A percentile compares a stretch with the other conserved stretches of the same genome.
These are phyloP conservation scores for Takifugu rubripes DNA, from an alignment of 2,797 vertebrate species.

Conservation along the genomic window DNA sequence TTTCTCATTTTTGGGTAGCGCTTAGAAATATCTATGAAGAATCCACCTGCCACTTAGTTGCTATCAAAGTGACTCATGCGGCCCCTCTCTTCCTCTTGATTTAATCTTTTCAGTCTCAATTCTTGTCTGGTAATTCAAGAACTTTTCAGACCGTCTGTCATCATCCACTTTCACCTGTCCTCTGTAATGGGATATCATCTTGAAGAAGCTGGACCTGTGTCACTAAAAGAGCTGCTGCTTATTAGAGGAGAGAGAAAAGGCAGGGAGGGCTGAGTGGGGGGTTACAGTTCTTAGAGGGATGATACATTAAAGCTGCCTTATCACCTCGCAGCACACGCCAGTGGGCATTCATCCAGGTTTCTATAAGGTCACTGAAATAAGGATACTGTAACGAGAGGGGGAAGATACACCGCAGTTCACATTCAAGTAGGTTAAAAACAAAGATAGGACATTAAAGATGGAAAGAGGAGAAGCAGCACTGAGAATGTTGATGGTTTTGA, in stretches of 20 bases:
- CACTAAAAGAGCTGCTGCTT: conserved; percentile 47
- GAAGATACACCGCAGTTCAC: too few species aligned
- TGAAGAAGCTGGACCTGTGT: conserved; percentile 51
- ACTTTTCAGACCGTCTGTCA: conserved; percentile 34
- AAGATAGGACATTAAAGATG: too few species aligned
- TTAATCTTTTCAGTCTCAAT: conserved; percentile 28
- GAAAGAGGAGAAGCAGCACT: too few species aligned
- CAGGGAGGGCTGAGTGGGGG: not conserved
- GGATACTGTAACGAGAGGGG: too few species aligned
- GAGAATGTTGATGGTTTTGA: too few species aligned
- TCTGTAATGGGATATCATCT: conserved; percentile 52
- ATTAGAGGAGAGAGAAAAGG: conserved; percentile 42
- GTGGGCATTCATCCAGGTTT: too few species aligned
- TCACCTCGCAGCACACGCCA: too few species aligned
- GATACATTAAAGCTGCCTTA: conserved; percentile 14
- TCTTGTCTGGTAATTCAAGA: conserved; percentile 50
- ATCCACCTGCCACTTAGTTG: conserved; percentile 17
- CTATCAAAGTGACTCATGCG: conserved; percentile 21
- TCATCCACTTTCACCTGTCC: conserved; percentile 35
- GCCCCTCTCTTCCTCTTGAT: conserved; percentile 14
- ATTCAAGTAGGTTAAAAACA: too few species aligned
- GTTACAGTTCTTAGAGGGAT: conserved; percentile 13
- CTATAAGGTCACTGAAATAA: too few species aligned
- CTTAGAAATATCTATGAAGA: conserved; percentile 39
- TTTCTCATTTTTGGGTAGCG: conserved; percentile 24